phyloP scores from a whole-genome alignment of 2,797 vertebrate species.

The Anabas testudineus region DNA sequence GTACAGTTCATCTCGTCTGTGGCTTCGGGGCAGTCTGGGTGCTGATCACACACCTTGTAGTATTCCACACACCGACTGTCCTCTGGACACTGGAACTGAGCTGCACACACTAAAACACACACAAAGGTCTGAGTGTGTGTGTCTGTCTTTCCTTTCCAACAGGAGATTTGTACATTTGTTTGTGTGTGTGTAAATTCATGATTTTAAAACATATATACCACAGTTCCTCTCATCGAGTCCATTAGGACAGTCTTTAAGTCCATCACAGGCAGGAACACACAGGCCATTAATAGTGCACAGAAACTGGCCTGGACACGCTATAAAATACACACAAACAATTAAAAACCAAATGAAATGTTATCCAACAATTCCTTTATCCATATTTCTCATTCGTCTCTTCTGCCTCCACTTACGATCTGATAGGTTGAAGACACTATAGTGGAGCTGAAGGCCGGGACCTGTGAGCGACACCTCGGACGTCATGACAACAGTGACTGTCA shows the following conservation, averaged over 20 bases:
- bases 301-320: slow-evolving; percentile 93
- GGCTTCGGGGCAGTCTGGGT: slow-evolving; percentile 87
- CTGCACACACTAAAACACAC: slow-evolving; percentile 87
- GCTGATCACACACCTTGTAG: slow-evolving; percentile 88
- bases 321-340: slow-evolving; percentile 27
- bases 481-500: slow-evolving; percentile 85
- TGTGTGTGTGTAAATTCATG: background rate
- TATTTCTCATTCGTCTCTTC: background rate
- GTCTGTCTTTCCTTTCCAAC: background rate
- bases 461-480: slow-evolving; percentile 91
- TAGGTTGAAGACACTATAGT: slow-evolving; percentile 91
- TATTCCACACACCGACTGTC: slow-evolving; percentile 91
- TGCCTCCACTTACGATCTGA: slow-evolving; percentile 89
- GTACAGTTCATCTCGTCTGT: slow-evolving; percentile 89
- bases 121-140: background rate
- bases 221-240: slow-evolving; percentile 95
- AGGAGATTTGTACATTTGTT: background rate
- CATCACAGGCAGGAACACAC: slow-evolving; percentile 92
- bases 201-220: slow-evolving; percentile 76
- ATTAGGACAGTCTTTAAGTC: slow-evolving; percentile 92
- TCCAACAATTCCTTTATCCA: background rate
- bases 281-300: slow-evolving; percentile 90
- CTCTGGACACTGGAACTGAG: slow-evolving; percentile 88
- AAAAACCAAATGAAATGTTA: background rate
- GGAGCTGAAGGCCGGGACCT: slow-evolving; percentile 89